A percentile compares a stretch with the other conserved stretches of the same genome.
These are phyloP conservation scores for Drosophila formosana DNA, from an alignment of 2,888 invertebrate genomes.

Conservation along the genomic window DNA sequence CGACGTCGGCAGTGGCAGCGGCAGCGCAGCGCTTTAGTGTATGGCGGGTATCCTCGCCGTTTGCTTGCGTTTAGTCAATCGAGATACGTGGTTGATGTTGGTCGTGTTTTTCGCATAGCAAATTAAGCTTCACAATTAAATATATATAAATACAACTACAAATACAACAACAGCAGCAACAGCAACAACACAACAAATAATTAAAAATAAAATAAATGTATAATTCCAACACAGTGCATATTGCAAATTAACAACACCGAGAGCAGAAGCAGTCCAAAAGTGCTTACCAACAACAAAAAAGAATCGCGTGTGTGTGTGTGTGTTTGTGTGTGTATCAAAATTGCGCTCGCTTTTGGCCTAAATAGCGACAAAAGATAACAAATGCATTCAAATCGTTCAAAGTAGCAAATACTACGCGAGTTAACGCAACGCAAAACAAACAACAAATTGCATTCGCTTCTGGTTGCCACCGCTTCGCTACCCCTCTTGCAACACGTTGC, in stretches of 20 bases:
- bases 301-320: slow-evolving; percentile 35
- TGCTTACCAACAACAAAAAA: slow-evolving; percentile 47
- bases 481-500: background rate
- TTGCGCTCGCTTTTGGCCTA: slow-evolving; percentile 46
- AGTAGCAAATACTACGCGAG: slow-evolving; percentile 7
- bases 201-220: slow-evolving; percentile 32
- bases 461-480: background rate
- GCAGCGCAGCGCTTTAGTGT: slow-evolving; percentile 57
- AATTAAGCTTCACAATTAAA: slow-evolving; percentile 47
- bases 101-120: slow-evolving; percentile 84
- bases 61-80: slow-evolving; percentile 85
- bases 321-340: slow-evolving; percentile 34
- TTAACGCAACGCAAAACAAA: slow-evolving; percentile 29
- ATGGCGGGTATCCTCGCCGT: slow-evolving; percentile 83
- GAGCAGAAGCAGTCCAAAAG: slow-evolving; percentile 25
- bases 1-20: slow-evolving; percentile 32
- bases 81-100: slow-evolving; percentile 85
- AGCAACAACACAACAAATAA: slow-evolving; percentile 21
- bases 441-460: slow-evolving; percentile 57
- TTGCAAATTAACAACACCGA: slow-evolving; percentile 33
- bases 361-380: slow-evolving; percentile 36
- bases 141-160: slow-evolving; percentile 18
- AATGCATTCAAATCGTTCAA: background rate
- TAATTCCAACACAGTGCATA: slow-evolving; percentile 43
- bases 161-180: slow-evolving; percentile 27